Percentiles rank a stretch among this genome's conserved stretches.
phyloP scores from a whole-genome alignment of 2,113 vertebrate genomes.

The Falco punctatus region DNA sequence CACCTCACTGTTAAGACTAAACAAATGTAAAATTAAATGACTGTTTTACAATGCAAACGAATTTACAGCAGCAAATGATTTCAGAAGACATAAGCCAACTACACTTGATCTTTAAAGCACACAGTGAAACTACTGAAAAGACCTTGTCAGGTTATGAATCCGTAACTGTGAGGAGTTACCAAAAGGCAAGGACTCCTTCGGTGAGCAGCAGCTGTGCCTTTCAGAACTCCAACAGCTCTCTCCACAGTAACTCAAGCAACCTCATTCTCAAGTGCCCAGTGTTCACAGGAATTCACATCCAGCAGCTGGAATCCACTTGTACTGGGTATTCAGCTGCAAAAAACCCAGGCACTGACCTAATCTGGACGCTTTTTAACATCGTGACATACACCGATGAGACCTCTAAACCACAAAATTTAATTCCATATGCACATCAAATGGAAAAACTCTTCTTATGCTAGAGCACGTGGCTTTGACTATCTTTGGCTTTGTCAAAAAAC shows the following conservation, averaged over 20 bases:
- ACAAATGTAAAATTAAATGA: background rate
- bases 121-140: background rate
- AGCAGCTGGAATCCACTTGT: background rate
- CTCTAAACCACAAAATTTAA: background rate
- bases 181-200: background rate
- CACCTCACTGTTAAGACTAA: background rate
- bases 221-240: background rate
- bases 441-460: background rate
- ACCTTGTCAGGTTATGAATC: background rate
- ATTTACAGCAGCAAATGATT: background rate
- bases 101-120: background rate
- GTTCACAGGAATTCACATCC: background rate
- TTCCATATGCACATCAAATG: background rate
- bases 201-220: background rate
- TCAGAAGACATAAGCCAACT: background rate
- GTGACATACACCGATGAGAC: background rate
- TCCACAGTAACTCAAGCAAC: background rate
- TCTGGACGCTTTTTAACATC: background rate
- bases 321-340: background rate
- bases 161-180: background rate
- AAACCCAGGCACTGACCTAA: background rate
- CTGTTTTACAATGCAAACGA: background rate
- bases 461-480: background rate
- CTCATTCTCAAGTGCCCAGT: background rate
- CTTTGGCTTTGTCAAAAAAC: background rate